Percentiles rank a stretch among this genome's conserved stretches.
phyloP scores from a whole-genome alignment of 2,797 vertebrate species.

The Coccyzus lansbergi region DNA sequence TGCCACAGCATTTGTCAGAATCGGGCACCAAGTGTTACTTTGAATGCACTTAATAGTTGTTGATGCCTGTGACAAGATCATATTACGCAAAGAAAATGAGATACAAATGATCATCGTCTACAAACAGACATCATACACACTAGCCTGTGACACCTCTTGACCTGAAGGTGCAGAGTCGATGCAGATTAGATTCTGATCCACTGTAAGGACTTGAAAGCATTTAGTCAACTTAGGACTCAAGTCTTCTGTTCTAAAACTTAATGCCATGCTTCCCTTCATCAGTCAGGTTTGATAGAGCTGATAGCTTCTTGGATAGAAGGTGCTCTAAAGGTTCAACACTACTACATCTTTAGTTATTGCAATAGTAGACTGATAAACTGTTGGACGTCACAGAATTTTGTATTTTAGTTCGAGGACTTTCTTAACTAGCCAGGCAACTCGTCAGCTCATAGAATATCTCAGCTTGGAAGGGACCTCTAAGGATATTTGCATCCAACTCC shows the following conservation, averaged over 20 bases:
- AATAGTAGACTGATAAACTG: neutral
- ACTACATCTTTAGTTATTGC: neutral
- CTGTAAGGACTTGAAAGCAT: neutral
- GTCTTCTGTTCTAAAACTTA: neutral
- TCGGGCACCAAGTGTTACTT: neutral
- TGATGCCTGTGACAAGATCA: neutral
- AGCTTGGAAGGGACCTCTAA: neutral
- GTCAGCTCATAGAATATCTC: neutral
- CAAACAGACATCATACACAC: neutral
- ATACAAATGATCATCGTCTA: neutral
- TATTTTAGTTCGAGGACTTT: neutral
- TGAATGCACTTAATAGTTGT: neutral
- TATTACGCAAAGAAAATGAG: neutral
- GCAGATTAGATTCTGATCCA: neutral
- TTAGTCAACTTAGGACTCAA: neutral
- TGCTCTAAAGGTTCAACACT: neutral
- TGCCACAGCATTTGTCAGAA: neutral
- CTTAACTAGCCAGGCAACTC: neutral
- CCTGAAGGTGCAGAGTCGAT: neutral
- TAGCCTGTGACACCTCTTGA: neutral
- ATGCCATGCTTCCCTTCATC: neutral
- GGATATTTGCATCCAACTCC: neutral
- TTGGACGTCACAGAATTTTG: neutral
- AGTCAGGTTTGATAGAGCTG: neutral
- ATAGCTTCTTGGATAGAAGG: neutral